phyloP scores from a whole-genome alignment of 2,113 vertebrate species.

The Cyphomyrus plagiostoma region DNA sequence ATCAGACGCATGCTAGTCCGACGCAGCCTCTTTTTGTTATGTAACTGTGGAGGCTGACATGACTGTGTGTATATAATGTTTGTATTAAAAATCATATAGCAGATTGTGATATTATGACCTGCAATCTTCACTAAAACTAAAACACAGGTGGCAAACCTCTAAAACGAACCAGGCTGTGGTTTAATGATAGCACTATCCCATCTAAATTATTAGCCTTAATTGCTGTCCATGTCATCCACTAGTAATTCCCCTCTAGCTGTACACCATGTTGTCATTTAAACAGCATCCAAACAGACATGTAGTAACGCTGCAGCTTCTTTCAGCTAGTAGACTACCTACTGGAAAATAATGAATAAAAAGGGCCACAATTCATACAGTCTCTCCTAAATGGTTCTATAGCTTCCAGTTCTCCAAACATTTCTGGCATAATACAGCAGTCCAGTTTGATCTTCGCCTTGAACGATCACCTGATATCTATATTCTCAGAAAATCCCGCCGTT shows the following conservation, averaged over 20 bases:
- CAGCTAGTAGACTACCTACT: not conserved
- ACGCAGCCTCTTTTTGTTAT: not conserved
- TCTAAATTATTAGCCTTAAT: constrained; percentile 35
- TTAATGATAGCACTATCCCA: not conserved
- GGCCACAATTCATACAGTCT: constrained; percentile 42
- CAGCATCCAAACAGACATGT: not conserved
- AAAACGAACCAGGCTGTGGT: not conserved
- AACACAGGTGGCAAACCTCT: constrained; percentile 53
- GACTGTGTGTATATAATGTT: constrained; percentile 33
- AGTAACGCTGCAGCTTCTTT: constrained; percentile 20
- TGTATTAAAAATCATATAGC: constrained; percentile 27
- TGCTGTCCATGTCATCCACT: constrained; percentile 35
- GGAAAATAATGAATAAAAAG: constrained; percentile 57
- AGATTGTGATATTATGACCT: constrained; percentile 39
- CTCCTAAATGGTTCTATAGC: constrained; percentile 21
- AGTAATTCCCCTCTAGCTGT: constrained; percentile 28
- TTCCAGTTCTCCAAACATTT: not conserved
- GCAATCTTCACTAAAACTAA: constrained; percentile 50
- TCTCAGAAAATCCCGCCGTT: constrained; percentile 21
- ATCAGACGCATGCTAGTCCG: not conserved
- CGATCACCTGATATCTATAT: constrained; percentile 20
- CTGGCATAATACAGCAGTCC: not conserved
- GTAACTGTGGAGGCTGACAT: constrained; percentile 18
- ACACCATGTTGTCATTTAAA: not conserved
- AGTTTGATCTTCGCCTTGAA: not conserved